Base-by-base conservation (phyloP, 2,797 vertebrate species). In the Oophaga sylvatica region DNA sequence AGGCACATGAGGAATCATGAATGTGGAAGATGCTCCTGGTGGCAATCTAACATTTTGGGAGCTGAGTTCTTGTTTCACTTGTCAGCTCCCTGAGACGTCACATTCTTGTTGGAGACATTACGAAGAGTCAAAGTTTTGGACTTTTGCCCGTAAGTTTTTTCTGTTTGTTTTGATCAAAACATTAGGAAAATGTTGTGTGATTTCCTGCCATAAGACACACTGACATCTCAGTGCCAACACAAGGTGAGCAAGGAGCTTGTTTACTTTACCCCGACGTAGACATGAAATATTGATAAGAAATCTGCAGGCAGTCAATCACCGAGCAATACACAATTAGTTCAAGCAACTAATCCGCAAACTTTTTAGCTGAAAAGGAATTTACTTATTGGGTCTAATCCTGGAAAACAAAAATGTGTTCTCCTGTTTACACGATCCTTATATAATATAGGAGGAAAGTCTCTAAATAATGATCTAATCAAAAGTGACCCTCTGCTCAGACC, bases 271-370 rank as follows among this genome's bases (percentile, higher is more conserved):
- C 68, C 12, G 22, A 57, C 15, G n/a, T 70, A 70, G 45, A 70
- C 65, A 19, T 82, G 29, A 75, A 84, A 84, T 84, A 73, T 82
- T 70, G 56, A 84, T 71, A 84, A 41, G 29, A 59, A 73, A 84
- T 75, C 53, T 68, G 45, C 68, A 60, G 22, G 17, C 56, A 35
- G 57, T 84, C 67, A 68, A 75, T 75, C 60, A 65, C 68, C n/a
- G 56, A 84, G 68, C 29, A 60, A 68, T 31, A 20, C n/a, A 29
- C 53, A 84, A 75, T 60, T 75, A 75, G 56, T 31, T 26, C 10
- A 19, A 53, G 68, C 26, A 60, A 84, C n/a, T 73, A 53, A 71
- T 19, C 82, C 20, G 13, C 26, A 60, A 60, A 70, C 41, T 8
- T 15, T 67, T n/a, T 7, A 53, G 80, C 15, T 56, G 62, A 41